Percentiles rank a stretch among this genome's conserved stretches.
phyloP scores from a whole-genome alignment of 2,113 vertebrate genomes.

The Poeciliopsis prolifica region DNA sequence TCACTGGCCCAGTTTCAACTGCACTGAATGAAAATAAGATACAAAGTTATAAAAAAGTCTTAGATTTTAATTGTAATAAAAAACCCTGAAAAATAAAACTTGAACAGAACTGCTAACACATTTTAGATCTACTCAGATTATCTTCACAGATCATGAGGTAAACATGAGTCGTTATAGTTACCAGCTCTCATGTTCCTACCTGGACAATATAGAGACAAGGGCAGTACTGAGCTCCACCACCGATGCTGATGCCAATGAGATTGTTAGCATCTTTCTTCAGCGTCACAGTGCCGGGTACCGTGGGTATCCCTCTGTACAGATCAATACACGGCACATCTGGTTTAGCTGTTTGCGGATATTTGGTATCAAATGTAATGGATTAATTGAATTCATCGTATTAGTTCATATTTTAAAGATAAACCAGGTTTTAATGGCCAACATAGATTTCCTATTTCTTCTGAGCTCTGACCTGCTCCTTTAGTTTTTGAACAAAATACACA shows the following conservation, averaged over 20 bases:
- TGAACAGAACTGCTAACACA: too few relatives aligned
- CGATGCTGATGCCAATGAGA: constrained; percentile 97
- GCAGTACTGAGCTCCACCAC: constrained; percentile 96
- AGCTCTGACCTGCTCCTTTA: background rate
- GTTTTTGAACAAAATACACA: background rate
- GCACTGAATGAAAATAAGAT: background rate
- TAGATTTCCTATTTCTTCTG: background rate
- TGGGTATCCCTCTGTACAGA: constrained; percentile 90
- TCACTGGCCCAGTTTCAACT: background rate
- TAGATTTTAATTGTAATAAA: too few relatives aligned
- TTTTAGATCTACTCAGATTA: background rate
- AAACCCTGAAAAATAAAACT: too few relatives aligned
- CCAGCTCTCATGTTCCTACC: constrained; percentile 70
- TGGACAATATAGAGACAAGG: constrained; percentile 99
- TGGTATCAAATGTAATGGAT: background rate
- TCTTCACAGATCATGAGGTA: fast-evolving
- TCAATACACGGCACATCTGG: background rate
- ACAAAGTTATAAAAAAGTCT: too few relatives aligned
- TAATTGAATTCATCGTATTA: background rate
- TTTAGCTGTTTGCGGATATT: background rate
- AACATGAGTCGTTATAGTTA: background rate
- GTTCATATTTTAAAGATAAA: background rate
- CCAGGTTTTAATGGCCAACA: too few relatives aligned
- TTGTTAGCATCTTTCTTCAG: constrained; percentile 95
- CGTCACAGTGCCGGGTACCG: constrained; percentile 92